Evolutionary conservation across 2,888 invertebrate genomes (phyloP), one percentile per base, ranked within the genome.

Genomic region (Plagiodera versicolora): DNA sequence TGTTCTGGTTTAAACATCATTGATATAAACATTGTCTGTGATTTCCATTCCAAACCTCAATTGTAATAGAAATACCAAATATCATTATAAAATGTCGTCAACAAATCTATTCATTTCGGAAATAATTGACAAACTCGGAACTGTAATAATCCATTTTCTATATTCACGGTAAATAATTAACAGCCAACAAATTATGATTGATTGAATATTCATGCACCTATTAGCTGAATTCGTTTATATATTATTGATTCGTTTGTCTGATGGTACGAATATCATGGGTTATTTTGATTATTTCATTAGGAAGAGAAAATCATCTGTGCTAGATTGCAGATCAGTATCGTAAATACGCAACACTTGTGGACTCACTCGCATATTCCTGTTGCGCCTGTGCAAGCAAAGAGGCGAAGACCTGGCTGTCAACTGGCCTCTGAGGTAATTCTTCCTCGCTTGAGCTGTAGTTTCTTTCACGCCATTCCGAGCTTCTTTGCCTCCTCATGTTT

Each of bases 391-490:
- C 81, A 63, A 85, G 76, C 61, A 85, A 77, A 66, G 84, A 83
- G 32, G 85, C 85, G 73, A 85, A 79, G 67, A 85, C 81, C 71
- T 84, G 84, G 68, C 84, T 85, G 74, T 85, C 84, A 65, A 84
- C 78, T 30, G 79, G 80, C 60, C 77, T 72, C 8, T 75, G 70
- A 47, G 77, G 73, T 44, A 78, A 81, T 70, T 84, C 83, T 72
- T 85, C 85, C 66, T 84, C 84, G 72, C 84, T 84, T 74, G 83
- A 83, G 71, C 84, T 84, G 68, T 84, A 83, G 45, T 82, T 82
- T 61, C 83, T 80, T 61, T 81, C 81, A 53, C 84, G 81, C 85
- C 85, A 85, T 73, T 85, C 85, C 44, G 84, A 80, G 59, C 85
- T 85, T 14, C 85, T 79, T 71, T 85, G 85, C 28, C 85, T 77